Base-by-base conservation (phyloP, 2,797 vertebrate species). In the Sternotherus odoratus region DNA sequence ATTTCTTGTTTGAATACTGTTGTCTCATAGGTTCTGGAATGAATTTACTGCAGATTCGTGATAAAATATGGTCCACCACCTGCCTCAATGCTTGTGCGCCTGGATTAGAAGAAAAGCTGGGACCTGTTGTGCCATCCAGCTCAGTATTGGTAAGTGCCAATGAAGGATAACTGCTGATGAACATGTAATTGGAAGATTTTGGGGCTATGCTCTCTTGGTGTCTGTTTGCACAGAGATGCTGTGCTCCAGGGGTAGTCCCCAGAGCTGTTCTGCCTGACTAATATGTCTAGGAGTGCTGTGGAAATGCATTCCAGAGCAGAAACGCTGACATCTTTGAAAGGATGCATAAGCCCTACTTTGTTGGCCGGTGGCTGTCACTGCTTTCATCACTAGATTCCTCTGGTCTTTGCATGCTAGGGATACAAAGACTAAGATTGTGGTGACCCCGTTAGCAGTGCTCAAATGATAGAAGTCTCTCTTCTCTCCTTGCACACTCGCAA, bases 21-120 rank as follows among this genome's bases (percentile, higher is more conserved):
- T 88, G 28, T 63, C 56, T 87, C 82, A 63, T 83, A 99, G 99
- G 99, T 60, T 99, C 99, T 43, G 99, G 99, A 69, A 99, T 99
- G 99, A 99, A 99, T 91, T 97, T 99, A 97, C 89, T 99, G 97
- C 98, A 99, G 81, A 98, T 99, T 93, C 96, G 96, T 90, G 97
- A 96, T 77, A 99, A 98, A 83, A 85, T 36, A 6, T 99, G 99
- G 99, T 98, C 98, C 30, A 87, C 90, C 19, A 17, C 94, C 78
- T 99, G 99, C 92, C 97, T 99, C 85, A 92, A 97, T 5, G 98
- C 98, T 57, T 98, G 98, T 3, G 98, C 99, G 11, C 99, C 99
- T 43, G 87, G 87, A 9, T 96, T 99, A 83, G 97, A 97, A 78
- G 97, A 95, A n/a, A 98, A 98, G 82, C 97, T 99, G 2, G 99